Evolutionary conservation across 2,797 vertebrate genomes (phyloP).

Genomic region (Denticeps clupeoides): DNA sequence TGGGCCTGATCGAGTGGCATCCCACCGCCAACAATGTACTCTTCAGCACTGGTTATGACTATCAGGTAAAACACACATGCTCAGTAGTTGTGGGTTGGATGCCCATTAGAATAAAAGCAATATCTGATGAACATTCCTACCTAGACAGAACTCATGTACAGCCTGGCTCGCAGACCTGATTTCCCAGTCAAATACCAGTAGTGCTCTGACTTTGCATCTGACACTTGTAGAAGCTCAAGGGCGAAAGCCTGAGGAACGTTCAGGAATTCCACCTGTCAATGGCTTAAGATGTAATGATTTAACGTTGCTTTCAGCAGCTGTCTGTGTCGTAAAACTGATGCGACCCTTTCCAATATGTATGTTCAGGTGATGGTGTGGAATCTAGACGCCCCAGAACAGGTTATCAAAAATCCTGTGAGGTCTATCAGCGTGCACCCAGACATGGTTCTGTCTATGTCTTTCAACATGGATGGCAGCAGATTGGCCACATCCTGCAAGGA

Average conservation of each 20-base stretch:
- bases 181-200: no score
- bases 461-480: conserved; percentile 70
- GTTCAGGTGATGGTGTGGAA: conserved; percentile 74
- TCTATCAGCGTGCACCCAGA: conserved; percentile 73
- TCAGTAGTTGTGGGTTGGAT: background rate
- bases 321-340: no score
- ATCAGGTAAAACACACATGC: conserved; percentile 53
- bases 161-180: no score
- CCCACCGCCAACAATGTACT: conserved; percentile 72
- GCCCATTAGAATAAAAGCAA: no score
- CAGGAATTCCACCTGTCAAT: no score
- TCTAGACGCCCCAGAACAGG: conserved; percentile 57
- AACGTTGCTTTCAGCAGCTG: no score
- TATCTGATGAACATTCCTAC: background rate
- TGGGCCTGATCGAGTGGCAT: conserved; percentile 73
- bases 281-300: no score
- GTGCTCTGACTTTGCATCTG: no score
- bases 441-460: conserved; percentile 74
- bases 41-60: conserved; percentile 71
- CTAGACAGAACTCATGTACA: no score
- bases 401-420: conserved; percentile 49
- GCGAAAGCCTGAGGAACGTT: no score
- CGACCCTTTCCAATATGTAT: background rate
- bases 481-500: conserved; percentile 73
- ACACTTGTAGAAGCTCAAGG: no score